A percentile compares a stretch with the other conserved stretches of the same genome.
Conservation (phyloP, 2,888 invertebrate species). For the Ceraclea dissimilis region DNA sequence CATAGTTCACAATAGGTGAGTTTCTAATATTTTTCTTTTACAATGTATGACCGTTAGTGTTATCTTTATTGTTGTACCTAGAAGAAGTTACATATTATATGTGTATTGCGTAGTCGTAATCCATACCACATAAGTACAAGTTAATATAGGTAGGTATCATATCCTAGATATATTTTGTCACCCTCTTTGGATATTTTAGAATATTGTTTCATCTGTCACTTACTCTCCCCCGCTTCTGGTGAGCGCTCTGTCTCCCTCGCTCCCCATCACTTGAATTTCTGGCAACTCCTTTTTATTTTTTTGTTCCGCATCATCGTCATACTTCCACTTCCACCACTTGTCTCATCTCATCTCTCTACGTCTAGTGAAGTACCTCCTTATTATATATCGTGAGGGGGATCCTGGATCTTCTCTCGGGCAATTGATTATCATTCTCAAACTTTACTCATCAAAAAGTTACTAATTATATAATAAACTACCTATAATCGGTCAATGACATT, state of each 20-base stretch:
- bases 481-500: no score
- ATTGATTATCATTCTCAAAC: constrained; percentile 1
- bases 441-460: not conserved
- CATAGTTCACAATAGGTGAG: no score
- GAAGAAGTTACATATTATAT: no score
- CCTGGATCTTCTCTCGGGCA: not conserved
- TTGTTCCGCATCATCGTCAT: not conserved
- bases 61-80: no score
- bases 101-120: no score
- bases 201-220: constrained; percentile 11
- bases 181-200: constrained; percentile 9
- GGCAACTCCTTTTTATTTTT: not conserved
- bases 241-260: not conserved
- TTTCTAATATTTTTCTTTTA: no score
- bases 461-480: no score
- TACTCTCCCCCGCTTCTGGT: not conserved
- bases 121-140: no score
- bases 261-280: constrained; percentile 1
- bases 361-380: not conserved
- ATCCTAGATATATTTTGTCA: not conserved
- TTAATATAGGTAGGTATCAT: not conserved
- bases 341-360: constrained; percentile 7
- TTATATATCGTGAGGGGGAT: not conserved
- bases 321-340: constrained; percentile 5
- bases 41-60: no score